A percentile compares a stretch with the other conserved stretches of the same genome.
Conservation (phyloP, 1,140 invertebrate genomes). For the Bursaphelenchus mucronatus region DNA sequence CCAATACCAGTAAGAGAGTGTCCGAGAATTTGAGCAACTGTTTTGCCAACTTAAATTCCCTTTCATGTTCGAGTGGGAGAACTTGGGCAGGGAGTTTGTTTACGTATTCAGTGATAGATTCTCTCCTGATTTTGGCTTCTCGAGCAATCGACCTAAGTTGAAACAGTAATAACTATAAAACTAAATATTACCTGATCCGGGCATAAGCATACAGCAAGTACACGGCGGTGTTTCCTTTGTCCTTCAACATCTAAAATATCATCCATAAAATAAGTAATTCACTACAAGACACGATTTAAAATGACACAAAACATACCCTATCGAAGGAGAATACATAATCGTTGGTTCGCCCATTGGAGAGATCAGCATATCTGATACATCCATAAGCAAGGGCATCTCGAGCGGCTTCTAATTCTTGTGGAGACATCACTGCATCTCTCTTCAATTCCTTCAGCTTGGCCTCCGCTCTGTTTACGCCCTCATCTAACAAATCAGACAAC, state of each 20-base stretch:
- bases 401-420: slow-evolving; percentile 77
- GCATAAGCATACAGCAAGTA: slow-evolving; percentile 93
- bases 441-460: slow-evolving; percentile 86
- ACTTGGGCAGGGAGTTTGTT: not conserved
- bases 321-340: slow-evolving; percentile 99
- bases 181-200: slow-evolving; percentile 72
- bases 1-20: slow-evolving; percentile 75
- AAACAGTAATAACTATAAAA: slow-evolving; percentile 6
- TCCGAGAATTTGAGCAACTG: slow-evolving; percentile 68
- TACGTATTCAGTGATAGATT: slow-evolving; percentile 37
- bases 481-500: slow-evolving; percentile 82
- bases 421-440: slow-evolving; percentile 76
- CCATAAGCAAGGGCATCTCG: slow-evolving; percentile 90
- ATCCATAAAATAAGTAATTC: slow-evolving; percentile 1
- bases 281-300: not conserved
- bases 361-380: slow-evolving; percentile 97
- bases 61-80: slow-evolving; percentile 74
- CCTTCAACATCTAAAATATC: slow-evolving; percentile 81
- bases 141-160: slow-evolving; percentile 69
- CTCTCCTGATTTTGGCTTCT: slow-evolving; percentile 68
- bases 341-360: slow-evolving; percentile 83
- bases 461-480: slow-evolving; percentile 78
- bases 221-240: slow-evolving; percentile 96
- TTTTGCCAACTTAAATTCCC: slow-evolving; percentile 92
- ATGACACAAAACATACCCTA: slow-evolving; percentile 65